Percentiles rank a stretch among this genome's conserved stretches.
phyloP scores from a whole-genome alignment of 2,797 vertebrate genomes.

The Thalassophryne amazonica region DNA sequence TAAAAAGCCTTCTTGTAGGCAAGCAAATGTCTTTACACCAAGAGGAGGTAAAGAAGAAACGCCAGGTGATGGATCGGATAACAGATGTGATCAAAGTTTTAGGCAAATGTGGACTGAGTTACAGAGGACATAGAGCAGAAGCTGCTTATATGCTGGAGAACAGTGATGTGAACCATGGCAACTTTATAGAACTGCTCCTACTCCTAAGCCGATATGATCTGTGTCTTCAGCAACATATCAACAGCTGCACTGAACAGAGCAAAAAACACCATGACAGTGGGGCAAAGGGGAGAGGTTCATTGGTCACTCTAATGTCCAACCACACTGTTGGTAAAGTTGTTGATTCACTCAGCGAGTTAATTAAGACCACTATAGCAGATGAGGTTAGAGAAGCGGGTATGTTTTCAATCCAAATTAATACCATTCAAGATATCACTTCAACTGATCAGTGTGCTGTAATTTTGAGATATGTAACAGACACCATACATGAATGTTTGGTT shows the following conservation, averaged over 20 bases:
- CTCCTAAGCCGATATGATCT: not conserved
- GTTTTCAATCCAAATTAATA: not conserved
- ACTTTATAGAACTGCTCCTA: not conserved
- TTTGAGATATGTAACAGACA: no score
- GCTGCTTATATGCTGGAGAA: not conserved
- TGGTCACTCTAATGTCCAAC: not conserved
- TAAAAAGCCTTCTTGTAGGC: constrained; percentile 9
- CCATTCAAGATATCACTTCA: not conserved
- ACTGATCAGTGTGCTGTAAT: not conserved
- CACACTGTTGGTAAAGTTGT: not conserved
- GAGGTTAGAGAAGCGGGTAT: not conserved
- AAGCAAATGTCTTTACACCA: constrained; percentile 10
- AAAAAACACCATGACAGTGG: not conserved
- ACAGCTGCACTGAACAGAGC: not conserved
- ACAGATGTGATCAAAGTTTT: constrained; percentile 26
- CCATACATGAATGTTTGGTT: no score
- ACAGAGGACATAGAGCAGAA: constrained; percentile 2
- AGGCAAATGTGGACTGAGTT: constrained; percentile 21
- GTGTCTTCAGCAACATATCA: not conserved
- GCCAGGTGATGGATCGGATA: constrained; percentile 12
- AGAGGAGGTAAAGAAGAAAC: constrained; percentile 17
- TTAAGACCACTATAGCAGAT: not conserved
- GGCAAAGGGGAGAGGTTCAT: not conserved
- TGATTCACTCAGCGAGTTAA: not conserved
- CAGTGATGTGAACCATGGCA: not conserved